Conservation (phyloP, 2,113 vertebrate species). For the Willisornis vidua region DNA sequence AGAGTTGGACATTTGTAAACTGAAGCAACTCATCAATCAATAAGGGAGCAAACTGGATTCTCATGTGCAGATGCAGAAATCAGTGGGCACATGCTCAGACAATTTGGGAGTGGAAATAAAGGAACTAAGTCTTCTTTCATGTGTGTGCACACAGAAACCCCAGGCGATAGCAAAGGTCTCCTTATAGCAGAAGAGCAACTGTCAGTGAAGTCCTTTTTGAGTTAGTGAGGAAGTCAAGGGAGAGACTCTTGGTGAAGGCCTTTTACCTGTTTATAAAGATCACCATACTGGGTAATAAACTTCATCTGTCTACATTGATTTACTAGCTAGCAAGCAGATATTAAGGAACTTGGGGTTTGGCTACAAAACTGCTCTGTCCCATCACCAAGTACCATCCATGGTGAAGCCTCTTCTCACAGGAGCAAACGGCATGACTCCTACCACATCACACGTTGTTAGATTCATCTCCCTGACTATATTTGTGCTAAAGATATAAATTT, state of each 20-base stretch:
- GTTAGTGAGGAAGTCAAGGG: neutral
- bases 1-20: neutral
- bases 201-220: neutral
- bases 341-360: neutral
- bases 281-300: neutral
- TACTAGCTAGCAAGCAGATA: neutral
- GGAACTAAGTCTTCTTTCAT: neutral
- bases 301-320: neutral
- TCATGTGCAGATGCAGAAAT: neutral
- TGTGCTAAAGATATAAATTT: neutral
- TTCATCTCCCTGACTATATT: neutral
- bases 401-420: neutral
- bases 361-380: neutral
- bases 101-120: neutral
- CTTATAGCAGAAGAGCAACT: neutral
- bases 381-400: neutral
- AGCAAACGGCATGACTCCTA: neutral
- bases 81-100: fast-evolving
- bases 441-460: neutral
- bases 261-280: neutral
- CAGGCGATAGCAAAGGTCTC: neutral
- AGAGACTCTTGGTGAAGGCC: neutral
- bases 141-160: neutral
- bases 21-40: neutral
- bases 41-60: neutral